phyloP scores from a whole-genome alignment of 2,113 vertebrate genomes.

The Aegotheles bennettii region DNA sequence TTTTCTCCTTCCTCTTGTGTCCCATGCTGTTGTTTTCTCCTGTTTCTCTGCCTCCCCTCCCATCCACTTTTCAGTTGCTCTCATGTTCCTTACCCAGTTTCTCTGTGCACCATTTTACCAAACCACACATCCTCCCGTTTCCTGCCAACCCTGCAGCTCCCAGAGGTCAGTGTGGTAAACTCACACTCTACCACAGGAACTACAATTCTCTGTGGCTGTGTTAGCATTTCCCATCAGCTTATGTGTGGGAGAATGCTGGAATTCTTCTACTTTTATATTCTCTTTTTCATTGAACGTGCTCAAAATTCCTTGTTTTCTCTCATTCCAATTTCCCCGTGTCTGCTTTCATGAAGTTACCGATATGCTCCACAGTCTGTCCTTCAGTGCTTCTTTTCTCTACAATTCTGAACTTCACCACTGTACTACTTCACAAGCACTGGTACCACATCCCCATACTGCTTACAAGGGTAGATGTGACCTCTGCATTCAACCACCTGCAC shows the following conservation, averaged over 20 bases:
- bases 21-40: not conserved
- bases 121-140: not conserved
- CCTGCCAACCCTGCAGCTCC: not conserved
- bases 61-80: not conserved
- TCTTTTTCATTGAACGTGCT: not conserved
- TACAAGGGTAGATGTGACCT: not conserved
- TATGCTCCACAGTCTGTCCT: rapidly evolving
- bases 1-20: not conserved
- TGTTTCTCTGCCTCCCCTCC: not conserved
- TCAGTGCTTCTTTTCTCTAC: not conserved
- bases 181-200: not conserved
- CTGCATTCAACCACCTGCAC: not conserved
- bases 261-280: not conserved
- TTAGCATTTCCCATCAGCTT: not conserved
- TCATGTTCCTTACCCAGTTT: not conserved
- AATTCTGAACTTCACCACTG: not conserved
- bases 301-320: not conserved
- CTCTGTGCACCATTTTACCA: not conserved
- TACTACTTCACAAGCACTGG: not conserved
- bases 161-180: not conserved
- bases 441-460: not conserved
- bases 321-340: not conserved
- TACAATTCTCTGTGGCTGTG: not conserved
- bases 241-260: not conserved
- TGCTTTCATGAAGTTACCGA: not conserved